phyloP scores from a whole-genome alignment of 2,113 vertebrate species.

The Crocuta crocuta region DNA sequence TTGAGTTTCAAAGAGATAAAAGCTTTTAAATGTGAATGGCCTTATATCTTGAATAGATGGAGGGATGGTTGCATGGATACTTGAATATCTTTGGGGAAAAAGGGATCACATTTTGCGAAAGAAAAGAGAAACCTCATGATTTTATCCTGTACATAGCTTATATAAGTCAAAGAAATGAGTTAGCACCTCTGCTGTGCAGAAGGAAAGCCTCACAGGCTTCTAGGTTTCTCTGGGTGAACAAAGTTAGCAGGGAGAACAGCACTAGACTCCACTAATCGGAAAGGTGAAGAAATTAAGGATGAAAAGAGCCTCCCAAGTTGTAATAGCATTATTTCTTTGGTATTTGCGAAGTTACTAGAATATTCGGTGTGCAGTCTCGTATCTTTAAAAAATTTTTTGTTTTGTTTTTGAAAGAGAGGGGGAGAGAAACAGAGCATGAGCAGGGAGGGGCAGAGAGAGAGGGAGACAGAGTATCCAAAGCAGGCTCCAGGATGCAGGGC shows the following conservation, averaged over 20 bases:
- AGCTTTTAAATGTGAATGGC: neutral
- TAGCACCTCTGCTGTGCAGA: neutral
- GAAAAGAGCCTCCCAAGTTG: neutral
- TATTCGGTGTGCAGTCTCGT: neutral
- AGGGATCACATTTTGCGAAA: neutral
- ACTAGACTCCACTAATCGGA: neutral
- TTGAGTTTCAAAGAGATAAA: neutral
- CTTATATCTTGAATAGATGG: neutral
- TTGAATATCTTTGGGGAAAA: neutral
- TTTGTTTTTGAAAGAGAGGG: too few species aligned
- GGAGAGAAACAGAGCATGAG: too few species aligned
- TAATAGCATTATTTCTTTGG: neutral
- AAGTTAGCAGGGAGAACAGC: neutral
- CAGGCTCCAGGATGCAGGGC: too few species aligned
- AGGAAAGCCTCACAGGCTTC: neutral
- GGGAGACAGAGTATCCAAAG: too few species aligned
- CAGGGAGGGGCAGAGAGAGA: too few species aligned
- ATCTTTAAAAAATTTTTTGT: neutral
- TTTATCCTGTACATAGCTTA: neutral
- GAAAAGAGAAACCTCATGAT: neutral
- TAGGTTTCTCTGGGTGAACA: neutral
- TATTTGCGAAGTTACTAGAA: constrained; percentile 63
- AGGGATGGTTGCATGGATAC: neutral
- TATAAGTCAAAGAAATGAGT: neutral
- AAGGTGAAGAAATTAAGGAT: neutral